These are phyloP conservation scores for Bombus terrestris DNA, from an alignment of 1,140 invertebrate species.

Conservation along the genomic window DNA sequence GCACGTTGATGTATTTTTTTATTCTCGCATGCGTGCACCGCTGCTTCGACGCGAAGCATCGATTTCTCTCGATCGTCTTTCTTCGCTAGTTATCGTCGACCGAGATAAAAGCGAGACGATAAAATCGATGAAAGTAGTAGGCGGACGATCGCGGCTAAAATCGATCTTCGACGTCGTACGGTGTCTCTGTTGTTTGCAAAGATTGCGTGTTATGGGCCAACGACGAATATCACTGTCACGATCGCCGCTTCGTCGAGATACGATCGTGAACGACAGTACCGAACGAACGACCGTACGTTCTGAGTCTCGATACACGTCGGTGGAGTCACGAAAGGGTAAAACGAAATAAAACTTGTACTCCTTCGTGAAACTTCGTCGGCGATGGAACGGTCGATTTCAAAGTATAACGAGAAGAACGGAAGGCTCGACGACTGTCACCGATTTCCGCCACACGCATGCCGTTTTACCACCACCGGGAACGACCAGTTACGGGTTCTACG, in stretches of 20 bases:
- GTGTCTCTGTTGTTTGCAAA: constrained; percentile 36
- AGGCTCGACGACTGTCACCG: background rate
- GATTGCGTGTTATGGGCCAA: constrained; percentile 46
- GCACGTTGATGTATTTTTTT: constrained; percentile 68
- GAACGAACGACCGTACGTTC: too few relatives aligned
- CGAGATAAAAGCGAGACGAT: too few relatives aligned
- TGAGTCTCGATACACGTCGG: fast-evolving
- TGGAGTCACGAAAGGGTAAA: background rate
- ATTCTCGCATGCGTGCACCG: constrained; percentile 67
- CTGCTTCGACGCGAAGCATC: background rate
- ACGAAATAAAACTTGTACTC: background rate
- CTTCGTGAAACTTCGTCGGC: background rate
- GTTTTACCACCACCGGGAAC: constrained; percentile 11
- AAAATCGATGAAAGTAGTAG: too few relatives aligned
- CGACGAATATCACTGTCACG: background rate
- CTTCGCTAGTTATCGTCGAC: too few relatives aligned
- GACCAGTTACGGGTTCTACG: constrained; percentile 30
- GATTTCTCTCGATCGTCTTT: background rate
- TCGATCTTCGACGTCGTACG: background rate
- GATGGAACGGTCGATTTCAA: background rate
- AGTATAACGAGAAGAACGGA: background rate
- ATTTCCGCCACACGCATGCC: constrained; percentile 47
- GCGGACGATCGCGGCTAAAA: background rate
- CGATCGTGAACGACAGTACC: background rate
- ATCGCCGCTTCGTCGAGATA: background rate